These are phyloP conservation scores for Tragelaphus imberbis DNA, from an alignment of 2,113 vertebrate species.

Conservation along the genomic window DNA sequence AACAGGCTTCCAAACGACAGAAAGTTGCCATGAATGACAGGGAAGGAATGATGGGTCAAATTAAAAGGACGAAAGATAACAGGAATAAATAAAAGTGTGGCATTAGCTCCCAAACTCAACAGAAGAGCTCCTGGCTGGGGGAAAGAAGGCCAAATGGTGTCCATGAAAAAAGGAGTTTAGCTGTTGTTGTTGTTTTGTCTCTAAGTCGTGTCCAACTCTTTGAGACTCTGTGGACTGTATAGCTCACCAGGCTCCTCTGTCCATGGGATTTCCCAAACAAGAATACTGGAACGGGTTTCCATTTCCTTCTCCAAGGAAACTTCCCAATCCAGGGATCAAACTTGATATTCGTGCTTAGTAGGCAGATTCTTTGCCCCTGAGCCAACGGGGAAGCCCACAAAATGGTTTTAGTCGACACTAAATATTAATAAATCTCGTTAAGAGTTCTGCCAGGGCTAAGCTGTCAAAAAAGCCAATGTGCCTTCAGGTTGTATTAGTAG, in stretches of 20 bases:
- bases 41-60: not conserved
- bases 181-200: not conserved
- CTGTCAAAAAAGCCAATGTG: accelerated
- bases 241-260: not conserved
- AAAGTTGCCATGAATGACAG: not conserved
- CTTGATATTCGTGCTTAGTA: not conserved
- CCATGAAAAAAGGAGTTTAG: not conserved
- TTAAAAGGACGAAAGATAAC: not conserved
- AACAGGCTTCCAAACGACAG: not conserved
- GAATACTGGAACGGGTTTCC: not conserved
- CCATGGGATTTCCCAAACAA: not conserved
- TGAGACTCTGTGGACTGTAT: not conserved
- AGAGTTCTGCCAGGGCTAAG: accelerated
- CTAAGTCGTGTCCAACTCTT: not conserved
- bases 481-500: not conserved
- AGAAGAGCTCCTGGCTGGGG: not conserved
- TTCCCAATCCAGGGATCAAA: not conserved
- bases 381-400: not conserved
- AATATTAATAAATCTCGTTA: not conserved
- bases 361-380: not conserved
- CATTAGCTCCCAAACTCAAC: too few species aligned
- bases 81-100: not conserved
- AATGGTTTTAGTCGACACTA: not conserved
- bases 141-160: not conserved
- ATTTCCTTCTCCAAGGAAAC: not conserved